Conservation (phyloP, 2,797 vertebrate genomes). For the Hydrocynus forskahlii region DNA sequence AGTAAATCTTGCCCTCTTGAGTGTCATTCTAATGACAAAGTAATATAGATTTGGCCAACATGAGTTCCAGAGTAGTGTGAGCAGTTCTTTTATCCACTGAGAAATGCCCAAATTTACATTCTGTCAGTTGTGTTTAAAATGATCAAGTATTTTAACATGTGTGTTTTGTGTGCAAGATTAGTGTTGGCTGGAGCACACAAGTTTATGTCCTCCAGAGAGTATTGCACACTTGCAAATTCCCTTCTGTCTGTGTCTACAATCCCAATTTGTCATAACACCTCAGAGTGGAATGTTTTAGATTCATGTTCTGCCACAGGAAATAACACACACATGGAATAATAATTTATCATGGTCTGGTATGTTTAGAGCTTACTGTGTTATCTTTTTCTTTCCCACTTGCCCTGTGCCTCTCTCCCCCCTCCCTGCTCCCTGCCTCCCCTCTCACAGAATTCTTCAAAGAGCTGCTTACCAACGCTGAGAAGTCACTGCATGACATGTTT, state of each 20-base stretch:
- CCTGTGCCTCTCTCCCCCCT: constrained; percentile 12
- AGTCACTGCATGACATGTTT: constrained; percentile 93
- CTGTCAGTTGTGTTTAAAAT: constrained; percentile 13
- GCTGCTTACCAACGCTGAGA: constrained; percentile 90
- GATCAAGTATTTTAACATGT: neutral
- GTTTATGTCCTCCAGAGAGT: neutral
- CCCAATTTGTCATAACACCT: constrained; percentile 1
- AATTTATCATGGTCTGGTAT: neutral
- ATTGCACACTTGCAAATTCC: neutral
- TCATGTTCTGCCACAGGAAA: constrained; percentile 5
- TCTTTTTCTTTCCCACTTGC: neutral
- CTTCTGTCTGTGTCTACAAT: neutral
- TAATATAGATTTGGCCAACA: constrained; percentile 19
- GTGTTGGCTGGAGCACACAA: neutral
- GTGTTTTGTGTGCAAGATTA: neutral
- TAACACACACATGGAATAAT: constrained; percentile 10
- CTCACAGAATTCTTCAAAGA: constrained; percentile 93
- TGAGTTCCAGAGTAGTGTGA: constrained; percentile 21
- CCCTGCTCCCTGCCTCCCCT: neutral
- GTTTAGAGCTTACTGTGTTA: constrained; percentile 13
- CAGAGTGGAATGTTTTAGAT: neutral
- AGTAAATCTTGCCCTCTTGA: constrained; percentile 45
- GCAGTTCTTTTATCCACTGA: neutral
- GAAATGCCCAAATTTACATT: constrained; percentile 32
- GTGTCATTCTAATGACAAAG: constrained; percentile 39